A percentile compares a stretch with the other conserved stretches of the same genome.
Evolutionary conservation across 1,140 invertebrate genomes (phyloP).

Genomic region (Drosophila chauvacae): DNA sequence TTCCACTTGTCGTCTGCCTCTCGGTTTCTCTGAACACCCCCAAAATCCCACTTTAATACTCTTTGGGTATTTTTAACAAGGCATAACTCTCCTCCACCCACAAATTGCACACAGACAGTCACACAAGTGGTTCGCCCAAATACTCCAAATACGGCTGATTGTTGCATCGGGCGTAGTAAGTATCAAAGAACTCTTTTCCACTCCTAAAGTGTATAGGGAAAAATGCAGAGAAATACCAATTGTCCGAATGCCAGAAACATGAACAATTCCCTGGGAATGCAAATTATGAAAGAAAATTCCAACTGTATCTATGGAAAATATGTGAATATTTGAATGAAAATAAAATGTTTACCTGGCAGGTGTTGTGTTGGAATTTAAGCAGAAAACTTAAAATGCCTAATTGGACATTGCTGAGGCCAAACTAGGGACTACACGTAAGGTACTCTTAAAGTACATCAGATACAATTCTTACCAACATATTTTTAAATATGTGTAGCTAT

Average conservation of each 20-base stretch:
- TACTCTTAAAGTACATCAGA: background rate
- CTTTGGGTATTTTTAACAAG: conserved; percentile 78
- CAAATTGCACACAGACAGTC: conserved; percentile 16
- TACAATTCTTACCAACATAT: background rate
- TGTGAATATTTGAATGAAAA: background rate
- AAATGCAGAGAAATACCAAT: conserved; percentile 19
- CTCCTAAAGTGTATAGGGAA: conserved; percentile 24
- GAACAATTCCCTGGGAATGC: background rate
- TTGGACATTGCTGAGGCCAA: no score
- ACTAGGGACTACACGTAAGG: background rate
- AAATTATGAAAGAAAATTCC: conserved; percentile 6
- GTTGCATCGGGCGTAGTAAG: conserved; percentile 25
- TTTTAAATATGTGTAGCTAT: background rate
- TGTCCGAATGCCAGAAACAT: conserved; percentile 23
- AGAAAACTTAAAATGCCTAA: background rate
- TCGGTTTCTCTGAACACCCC: background rate
- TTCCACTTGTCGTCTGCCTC: conserved; percentile 27
- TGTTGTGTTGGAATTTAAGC: background rate
- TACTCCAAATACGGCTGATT: conserved; percentile 44
- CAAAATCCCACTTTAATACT: conserved; percentile 31
- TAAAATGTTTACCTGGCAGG: background rate
- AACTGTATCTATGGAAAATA: background rate
- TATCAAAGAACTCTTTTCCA: conserved; percentile 27
- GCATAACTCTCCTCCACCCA: conserved; percentile 51
- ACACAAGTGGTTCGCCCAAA: conserved; percentile 24